A percentile compares a stretch with the other conserved stretches of the same genome.
Evolutionary conservation across 2,797 vertebrate genomes (phyloP).

Genomic region (Selene dorsalis): DNA sequence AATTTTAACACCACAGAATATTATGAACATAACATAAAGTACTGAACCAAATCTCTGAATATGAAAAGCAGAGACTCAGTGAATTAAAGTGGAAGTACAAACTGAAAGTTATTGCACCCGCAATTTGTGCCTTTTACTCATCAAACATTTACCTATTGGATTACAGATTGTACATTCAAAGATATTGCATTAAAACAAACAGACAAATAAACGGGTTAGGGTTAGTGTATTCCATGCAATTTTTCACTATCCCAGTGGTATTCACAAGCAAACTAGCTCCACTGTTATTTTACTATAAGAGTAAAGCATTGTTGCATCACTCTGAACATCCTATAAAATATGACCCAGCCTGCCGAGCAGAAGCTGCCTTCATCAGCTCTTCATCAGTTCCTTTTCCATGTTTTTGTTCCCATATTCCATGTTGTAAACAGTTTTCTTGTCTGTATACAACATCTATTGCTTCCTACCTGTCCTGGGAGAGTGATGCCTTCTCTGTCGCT

Average conservation of each 20-base stretch:
- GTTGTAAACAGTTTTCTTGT: too few relatives aligned
- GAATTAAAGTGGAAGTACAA: neutral
- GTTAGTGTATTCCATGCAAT: neutral
- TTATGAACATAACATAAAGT: neutral
- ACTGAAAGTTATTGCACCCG: neutral
- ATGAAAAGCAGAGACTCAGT: neutral
- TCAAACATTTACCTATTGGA: neutral
- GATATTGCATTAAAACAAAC: neutral
- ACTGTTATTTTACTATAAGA: neutral
- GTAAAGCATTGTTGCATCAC: neutral
- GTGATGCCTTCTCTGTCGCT: too few relatives aligned
- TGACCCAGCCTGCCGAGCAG: too few relatives aligned
- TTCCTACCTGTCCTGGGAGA: too few relatives aligned
- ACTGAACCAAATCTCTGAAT: neutral
- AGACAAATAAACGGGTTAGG: too few relatives aligned
- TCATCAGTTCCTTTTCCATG: too few relatives aligned
- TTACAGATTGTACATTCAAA: neutral
- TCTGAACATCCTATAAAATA: neutral
- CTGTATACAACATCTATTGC: too few relatives aligned
- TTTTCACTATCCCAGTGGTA: neutral
- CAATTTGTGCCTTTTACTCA: neutral
- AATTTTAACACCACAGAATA: neutral
- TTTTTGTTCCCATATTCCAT: too few relatives aligned
- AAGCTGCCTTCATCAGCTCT: too few relatives aligned
- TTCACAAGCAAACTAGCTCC: neutral